Evolutionary conservation across 2,888 invertebrate genomes (phyloP).

Genomic region (Sipha maydis): DNA sequence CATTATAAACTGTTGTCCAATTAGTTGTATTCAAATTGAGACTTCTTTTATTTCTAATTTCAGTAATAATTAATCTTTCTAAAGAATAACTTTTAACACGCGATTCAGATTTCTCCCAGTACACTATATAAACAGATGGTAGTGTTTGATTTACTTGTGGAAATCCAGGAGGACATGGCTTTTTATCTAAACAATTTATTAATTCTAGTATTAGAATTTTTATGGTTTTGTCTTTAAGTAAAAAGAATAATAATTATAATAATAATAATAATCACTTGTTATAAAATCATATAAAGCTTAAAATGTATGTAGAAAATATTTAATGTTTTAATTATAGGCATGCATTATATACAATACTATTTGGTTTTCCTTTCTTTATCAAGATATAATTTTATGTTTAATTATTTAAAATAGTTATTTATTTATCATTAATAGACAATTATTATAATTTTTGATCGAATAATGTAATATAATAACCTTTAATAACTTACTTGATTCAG

Average conservation of each 20-base stretch:
- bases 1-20: conserved; percentile 80
- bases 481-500: conserved; percentile 43
- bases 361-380: too few relatives aligned
- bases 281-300: too few relatives aligned
- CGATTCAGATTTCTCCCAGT: conserved; percentile 48
- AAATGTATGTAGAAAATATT: too few relatives aligned
- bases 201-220: neutral
- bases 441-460: neutral
- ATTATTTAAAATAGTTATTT: neutral
- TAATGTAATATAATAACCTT: too few relatives aligned
- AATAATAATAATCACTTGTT: too few relatives aligned
- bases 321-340: neutral
- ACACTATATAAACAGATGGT: conserved; percentile 43
- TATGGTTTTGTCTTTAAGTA: too few relatives aligned
- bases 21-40: conserved; percentile 66
- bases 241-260: too few relatives aligned
- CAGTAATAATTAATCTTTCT: conserved; percentile 41
- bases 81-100: conserved; percentile 42
- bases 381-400: neutral
- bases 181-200: conserved; percentile 42
- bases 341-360: neutral
- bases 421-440: neutral
- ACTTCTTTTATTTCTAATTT: conserved; percentile 55
- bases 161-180: conserved; percentile 47
- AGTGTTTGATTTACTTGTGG: conserved; percentile 41